Evolutionary conservation across 2,888 invertebrate genomes (phyloP).

Genomic region (Baronia brevicornis): DNA sequence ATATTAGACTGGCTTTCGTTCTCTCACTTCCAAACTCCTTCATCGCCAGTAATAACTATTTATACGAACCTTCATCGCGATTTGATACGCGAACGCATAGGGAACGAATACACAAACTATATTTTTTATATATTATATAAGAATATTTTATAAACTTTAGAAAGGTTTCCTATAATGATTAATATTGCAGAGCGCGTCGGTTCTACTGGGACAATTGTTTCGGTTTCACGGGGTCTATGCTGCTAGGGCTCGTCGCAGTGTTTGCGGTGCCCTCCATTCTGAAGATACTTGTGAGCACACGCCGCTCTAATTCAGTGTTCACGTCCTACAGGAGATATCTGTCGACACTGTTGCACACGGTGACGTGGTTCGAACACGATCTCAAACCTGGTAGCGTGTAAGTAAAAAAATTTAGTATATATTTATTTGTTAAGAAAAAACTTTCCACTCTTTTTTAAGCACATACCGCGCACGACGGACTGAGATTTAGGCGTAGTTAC

Average conservation of each 20-base stretch:
- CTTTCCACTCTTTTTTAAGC: too few relatives aligned
- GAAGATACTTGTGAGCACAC: conserved; percentile 81
- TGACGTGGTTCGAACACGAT: conserved; percentile 85
- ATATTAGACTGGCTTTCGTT: too few relatives aligned
- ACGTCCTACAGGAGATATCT: conserved; percentile 86
- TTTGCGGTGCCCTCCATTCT: conserved; percentile 85
- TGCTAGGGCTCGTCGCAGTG: conserved; percentile 84
- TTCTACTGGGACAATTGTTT: conserved; percentile 83
- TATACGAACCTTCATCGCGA: too few relatives aligned
- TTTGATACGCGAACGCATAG: too few relatives aligned
- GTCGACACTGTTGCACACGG: conserved; percentile 84
- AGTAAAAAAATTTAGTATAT: conserved; percentile 30
- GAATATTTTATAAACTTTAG: neutral
- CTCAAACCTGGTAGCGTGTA: conserved; percentile 77
- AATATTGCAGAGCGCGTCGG: conserved; percentile 78
- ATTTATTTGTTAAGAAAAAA: too few relatives aligned
- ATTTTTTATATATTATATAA: conserved; percentile 1
- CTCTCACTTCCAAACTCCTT: too few relatives aligned
- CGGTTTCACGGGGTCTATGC: conserved; percentile 81
- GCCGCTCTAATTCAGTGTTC: conserved; percentile 78
- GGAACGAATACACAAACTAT: conserved; percentile 1
- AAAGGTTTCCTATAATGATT: neutral
- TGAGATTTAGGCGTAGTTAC: too few relatives aligned
- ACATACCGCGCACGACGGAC: too few relatives aligned
- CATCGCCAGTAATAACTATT: too few relatives aligned